Base-by-base conservation (phyloP, 1,140 invertebrate species). In the Diorhabda sublineata region DNA sequence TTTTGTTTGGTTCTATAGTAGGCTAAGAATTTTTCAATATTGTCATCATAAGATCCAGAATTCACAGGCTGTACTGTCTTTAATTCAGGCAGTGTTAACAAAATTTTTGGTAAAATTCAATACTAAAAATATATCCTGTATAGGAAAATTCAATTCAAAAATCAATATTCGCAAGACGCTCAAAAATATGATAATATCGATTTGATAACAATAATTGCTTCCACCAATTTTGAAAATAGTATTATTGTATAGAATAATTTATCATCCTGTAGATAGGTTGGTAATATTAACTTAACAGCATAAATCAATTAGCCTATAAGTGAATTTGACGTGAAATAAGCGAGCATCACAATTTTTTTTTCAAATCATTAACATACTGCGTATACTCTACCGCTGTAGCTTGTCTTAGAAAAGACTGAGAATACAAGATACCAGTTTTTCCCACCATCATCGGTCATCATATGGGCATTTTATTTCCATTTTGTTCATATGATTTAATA, bases 381-480 rank as follows among this genome's bases (percentile, higher is more conserved):
- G 52, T 11, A 26, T 47, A 7, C 45, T 57, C 41, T 52, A 4
- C 47, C 47, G 47, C 47, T 52, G 47, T 52, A n/a, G 47, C 42
- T 52, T 52, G 45, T 64, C 45, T 56, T 26, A 56, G 45, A 64
- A 42, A 6, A 65, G 61, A 77, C 76, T 77, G 76, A 77, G 76
- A 77, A 77, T 75, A 75, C 74, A 77, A 73, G 72, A 72, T 73
- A 71, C 74, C 64, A 76, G 72, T 77, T 77, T 74, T 77, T 77
- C 76, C 76, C 76, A 77, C 76, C 75, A 74, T 77, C 75, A 74
- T 77, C 73, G 76, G 74, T 77, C 76, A 77, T 77, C 74, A 66
- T 69, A 71, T 72, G 70, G 69, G 69, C 71, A 74, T 68, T 74
- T 75, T 73, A 71, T 73, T 76, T 75, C 71, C 75, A 73, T 75